Evolutionary conservation across 1,140 invertebrate genomes (phyloP), one percentile per base, ranked within the genome.

Genomic region (Drosophila takahashii): DNA sequence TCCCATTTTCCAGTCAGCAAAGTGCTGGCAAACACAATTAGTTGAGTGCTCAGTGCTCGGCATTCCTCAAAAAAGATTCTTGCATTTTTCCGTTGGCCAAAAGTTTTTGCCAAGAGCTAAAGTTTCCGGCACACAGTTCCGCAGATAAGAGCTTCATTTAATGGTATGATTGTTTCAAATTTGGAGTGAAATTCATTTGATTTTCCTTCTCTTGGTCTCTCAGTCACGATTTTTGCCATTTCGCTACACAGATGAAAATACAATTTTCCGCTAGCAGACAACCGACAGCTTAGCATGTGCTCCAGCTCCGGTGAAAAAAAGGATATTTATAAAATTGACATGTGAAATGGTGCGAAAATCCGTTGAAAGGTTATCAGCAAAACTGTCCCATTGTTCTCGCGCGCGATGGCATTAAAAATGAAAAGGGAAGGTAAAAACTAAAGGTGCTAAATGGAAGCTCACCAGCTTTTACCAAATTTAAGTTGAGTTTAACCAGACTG

Each of bases 21-120:
- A 69, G 64, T 70, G 66, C 64, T 18, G 27, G 64, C 66, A 81
- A 81, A 77, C 64, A 77, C 78, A 80, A 72, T 81, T 80, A 80
- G 71, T 71, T 57, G 44, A 71, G 61, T 56, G 62, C 56, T 65
- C 29, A 71, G 61, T 56, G 62, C 56, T 65, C 29, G 64, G 45
- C 36, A 65, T 67, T 65, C 60, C 36, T 52, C 29, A 39, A 56
- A 57, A 57, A 32, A 32, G 52, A 70, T 48, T 41, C 34, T 57
- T 41, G 9, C 15, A 26, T 4, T 37, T 36, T 22, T 18, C 10
- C 2, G n/a, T 50, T 41, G 36, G 22, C 44, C 11, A 22, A 50
- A 61, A 60, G 41, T 70, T 57, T 48, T 9, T 22, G 26, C 18
- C 34, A 15, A 39, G 51, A 69, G n/a, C 32, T 32, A 70, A 70